These are phyloP conservation scores for Arrhopalites spinosus DNA, from an alignment of 2,888 invertebrate species.

Conservation along the genomic window DNA sequence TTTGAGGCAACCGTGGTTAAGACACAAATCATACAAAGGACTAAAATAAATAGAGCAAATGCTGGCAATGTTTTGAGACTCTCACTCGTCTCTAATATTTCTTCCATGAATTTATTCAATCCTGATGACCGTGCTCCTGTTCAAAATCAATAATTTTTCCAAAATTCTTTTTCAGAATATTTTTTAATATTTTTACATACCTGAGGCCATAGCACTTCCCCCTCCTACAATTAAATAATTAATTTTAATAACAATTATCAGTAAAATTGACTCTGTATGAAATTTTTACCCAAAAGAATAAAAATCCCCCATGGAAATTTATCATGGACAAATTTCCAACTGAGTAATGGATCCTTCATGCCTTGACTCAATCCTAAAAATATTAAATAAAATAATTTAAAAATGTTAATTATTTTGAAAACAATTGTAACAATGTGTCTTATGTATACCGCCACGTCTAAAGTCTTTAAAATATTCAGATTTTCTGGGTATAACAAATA, in stretches of 20 bases:
- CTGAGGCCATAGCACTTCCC: conserved; percentile 81
- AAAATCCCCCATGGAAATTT: conserved; percentile 55
- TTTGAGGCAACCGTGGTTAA: conserved; percentile 90
- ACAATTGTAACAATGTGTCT: background rate
- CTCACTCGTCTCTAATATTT: conserved; percentile 70
- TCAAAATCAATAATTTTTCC: background rate
- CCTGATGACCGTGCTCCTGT: conserved; percentile 81
- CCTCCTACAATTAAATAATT: conserved; percentile 65
- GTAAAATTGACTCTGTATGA: background rate
- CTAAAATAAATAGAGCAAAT: conserved; percentile 72
- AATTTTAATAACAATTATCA: background rate
- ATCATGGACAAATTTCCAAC: conserved; percentile 48
- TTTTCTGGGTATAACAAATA: conserved; percentile 51
- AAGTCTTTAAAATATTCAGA: conserved; percentile 47
- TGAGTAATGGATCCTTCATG: conserved; percentile 50
- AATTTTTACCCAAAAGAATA: conserved; percentile 45
- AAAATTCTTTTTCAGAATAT: too few relatives aligned
- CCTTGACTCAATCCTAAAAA: conserved; percentile 46
- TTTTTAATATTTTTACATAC: background rate
- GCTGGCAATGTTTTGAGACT: conserved; percentile 64
- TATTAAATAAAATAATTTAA: background rate
- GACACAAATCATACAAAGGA: conserved; percentile 77
- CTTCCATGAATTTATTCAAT: conserved; percentile 76
- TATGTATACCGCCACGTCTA: conserved; percentile 46
- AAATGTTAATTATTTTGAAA: background rate